A percentile compares a stretch with the other conserved stretches of the same genome.
Conservation (phyloP, 2,888 invertebrate genomes). For the Aspidiotus destructor region DNA sequence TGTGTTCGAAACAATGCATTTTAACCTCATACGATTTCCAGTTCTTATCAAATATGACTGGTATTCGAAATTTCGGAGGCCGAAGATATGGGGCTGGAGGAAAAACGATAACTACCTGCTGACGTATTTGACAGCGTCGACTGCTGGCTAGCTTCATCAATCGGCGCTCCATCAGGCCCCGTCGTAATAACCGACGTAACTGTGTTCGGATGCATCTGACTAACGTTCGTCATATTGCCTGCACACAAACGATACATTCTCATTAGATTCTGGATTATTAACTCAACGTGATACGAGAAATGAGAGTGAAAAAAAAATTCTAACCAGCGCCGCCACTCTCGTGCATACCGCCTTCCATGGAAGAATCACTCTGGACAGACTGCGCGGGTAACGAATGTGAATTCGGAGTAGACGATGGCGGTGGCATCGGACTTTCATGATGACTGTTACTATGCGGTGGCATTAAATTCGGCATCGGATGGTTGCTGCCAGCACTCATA, state of each 20-base stretch:
- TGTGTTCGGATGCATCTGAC: slow-evolving; percentile 45
- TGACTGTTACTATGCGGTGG: slow-evolving; percentile 53
- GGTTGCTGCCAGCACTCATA: slow-evolving; percentile 44
- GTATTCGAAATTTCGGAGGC: too few species aligned
- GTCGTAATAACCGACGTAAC: slow-evolving; percentile 82
- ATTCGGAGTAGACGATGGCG: slow-evolving; percentile 40
- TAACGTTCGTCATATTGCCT: slow-evolving; percentile 31
- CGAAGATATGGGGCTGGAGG: too few species aligned
- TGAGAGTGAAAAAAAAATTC: neutral
- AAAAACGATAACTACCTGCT: slow-evolving; percentile 47
- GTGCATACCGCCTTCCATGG: slow-evolving; percentile 40
- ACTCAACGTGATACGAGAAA: neutral
- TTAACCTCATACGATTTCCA: too few species aligned
- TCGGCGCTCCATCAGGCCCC: slow-evolving; percentile 77
- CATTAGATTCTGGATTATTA: too few species aligned
- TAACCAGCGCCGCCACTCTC: slow-evolving; percentile 46
- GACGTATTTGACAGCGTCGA: slow-evolving; percentile 88
- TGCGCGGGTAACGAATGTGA: slow-evolving; percentile 24
- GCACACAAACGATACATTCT: neutral
- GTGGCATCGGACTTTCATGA: slow-evolving; percentile 39
- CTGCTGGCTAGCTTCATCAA: slow-evolving; percentile 86
- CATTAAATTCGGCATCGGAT: slow-evolving; percentile 50
- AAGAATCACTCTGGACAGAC: slow-evolving; percentile 24
- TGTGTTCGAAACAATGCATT: neutral
- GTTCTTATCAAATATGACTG: too few species aligned